Percentiles rank a stretch among this genome's conserved stretches.
These are phyloP conservation scores for Maccullochella peelii DNA, from an alignment of 2,113 vertebrate species.

Conservation along the genomic window DNA sequence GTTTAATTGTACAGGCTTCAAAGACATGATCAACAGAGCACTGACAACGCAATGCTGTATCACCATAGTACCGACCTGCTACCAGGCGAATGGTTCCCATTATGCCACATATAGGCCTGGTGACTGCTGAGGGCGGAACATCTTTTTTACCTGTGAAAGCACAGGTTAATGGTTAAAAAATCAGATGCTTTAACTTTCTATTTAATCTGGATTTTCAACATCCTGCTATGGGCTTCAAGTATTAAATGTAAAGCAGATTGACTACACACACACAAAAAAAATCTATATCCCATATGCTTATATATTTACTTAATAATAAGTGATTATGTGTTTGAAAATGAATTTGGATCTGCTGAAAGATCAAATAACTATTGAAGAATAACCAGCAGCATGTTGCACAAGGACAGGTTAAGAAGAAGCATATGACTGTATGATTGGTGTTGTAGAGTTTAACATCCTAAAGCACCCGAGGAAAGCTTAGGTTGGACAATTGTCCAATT, in stretches of 20 bases:
- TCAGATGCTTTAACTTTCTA: neutral
- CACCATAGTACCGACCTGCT: constrained; percentile 85
- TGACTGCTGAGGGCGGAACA: constrained; percentile 93
- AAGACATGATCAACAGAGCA: neutral
- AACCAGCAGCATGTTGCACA: neutral
- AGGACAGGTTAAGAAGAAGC: neutral
- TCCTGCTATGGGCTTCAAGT: neutral
- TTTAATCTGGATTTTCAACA: neutral
- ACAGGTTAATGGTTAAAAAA: neutral
- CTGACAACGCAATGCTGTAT: neutral
- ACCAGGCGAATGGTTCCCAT: constrained; percentile 96
- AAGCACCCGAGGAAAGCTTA: neutral
- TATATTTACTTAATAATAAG: neutral
- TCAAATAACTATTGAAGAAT: neutral
- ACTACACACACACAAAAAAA: neutral
- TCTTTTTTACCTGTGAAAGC: constrained; percentile 89
- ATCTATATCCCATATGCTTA: neutral
- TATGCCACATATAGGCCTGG: constrained; percentile 93
- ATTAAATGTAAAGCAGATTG: neutral
- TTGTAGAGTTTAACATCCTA: no score
- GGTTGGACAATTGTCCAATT: neutral
- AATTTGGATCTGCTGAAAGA: neutral
- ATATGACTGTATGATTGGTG: neutral
- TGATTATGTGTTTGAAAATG: neutral
- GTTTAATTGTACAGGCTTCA: neutral